Evolutionary conservation across 1,140 invertebrate species (phyloP), one percentile per base, ranked within the genome.

Genomic region (Zeugodacus cucurbitae): DNA sequence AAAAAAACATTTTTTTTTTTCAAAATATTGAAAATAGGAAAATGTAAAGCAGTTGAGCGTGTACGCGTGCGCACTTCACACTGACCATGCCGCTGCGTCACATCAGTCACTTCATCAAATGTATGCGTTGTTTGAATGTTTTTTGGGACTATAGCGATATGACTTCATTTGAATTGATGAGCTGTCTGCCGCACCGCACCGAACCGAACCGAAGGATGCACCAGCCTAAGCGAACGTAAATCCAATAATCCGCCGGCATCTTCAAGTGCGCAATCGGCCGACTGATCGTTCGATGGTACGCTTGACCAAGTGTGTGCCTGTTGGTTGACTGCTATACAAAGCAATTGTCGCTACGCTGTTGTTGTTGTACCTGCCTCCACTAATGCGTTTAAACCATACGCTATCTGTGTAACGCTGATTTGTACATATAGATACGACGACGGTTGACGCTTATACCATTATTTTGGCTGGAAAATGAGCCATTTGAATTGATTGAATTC

Each of bases 401-500:
- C 67, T 22, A 74, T n/a, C 67, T 37, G 17, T 41, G 67, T 17
- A 17, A 74, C 41, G n/a, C 17, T 37, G 34, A 74, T 74, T 67
- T 67, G 62, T 54, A 54, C 48, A 62, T 54, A 6, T 14, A 74
- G 67, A 74, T 74, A 74, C 34, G 67, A 34, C 20, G 17, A 74
- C 34, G 67, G 34, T 74, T 74, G 67, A 74, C 67, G 67, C 67
- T 41, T 74, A 32, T 74, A 74, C 67, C 34, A 74, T 74, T 74
- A 74, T 74, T 74, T 74, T 74, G 34, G 67, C 67, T 74, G 34
- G 44, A 32, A 54, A 48, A 54, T 85, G 54, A 85, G 78, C 44
- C 78, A 85, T 58, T 85, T 29, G 78, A 85, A 85, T 48, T 74
- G 54, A 85, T 85, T 85, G 78, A 85, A 85, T 57, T 85, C n/a